Base-by-base conservation (phyloP, 2,113 vertebrate species). In the Cisticola juncidis region DNA sequence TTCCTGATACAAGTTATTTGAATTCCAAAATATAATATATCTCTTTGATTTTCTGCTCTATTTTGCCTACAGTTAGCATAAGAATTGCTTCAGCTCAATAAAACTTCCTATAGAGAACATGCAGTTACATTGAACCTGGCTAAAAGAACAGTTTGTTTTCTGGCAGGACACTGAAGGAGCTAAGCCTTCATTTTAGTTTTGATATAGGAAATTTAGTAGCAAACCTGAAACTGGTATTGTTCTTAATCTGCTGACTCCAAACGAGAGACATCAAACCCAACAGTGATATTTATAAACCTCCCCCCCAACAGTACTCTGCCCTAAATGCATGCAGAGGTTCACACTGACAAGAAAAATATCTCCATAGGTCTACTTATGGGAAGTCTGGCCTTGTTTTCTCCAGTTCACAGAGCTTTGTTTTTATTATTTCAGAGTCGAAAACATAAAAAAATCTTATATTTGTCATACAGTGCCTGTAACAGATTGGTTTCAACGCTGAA, bases 11-110 rank as follows among this genome's bases (percentile, higher is more conserved):
- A 87, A 80, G 81, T 65, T 82, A 77, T 79, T 53, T 70, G 62
- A 94, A 91, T 95, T 47, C 38, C 33, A 50, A 86, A 65, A 90
- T 65, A 76, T 31, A 90, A 45, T 93, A 90, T 90, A 86, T 88
- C 26, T 88, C 19, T 92, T 80, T 88, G 66, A 93, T 88, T 88
- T 3, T 1, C 25, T 93, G 22, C 26, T 86, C n/a, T 69, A 11
- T 83, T 54, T 95, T 94, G 57, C 42, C 25, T 73, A 58, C 20
- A 86, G 62, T 87, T 89, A 85, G 45, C 79, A 69, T 66, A 86
- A 84, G n/a, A 84, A 92, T 89, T 92, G 68, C 53, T 66, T 86
- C 33, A 86, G 28, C 48, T 88, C 26, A 68, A 23, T 35, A 65
- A 56, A 94, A 82, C 53, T 81, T 8, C 40, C 72, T 68, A 45